Evolutionary conservation across 2,888 invertebrate genomes (phyloP).

Genomic region (Campoplex capitator): DNA sequence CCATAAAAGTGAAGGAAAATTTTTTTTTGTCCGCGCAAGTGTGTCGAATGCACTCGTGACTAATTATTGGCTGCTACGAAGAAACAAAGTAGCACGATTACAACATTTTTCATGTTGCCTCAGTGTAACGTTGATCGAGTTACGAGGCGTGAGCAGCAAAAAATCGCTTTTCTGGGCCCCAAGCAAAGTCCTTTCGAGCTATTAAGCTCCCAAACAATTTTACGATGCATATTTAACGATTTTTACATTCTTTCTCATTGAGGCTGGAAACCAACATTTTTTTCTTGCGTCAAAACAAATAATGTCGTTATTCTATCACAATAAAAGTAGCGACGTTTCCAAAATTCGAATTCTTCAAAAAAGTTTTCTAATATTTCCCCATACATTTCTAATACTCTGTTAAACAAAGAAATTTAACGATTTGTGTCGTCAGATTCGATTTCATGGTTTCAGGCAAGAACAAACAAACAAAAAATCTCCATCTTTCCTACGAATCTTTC

Average conservation of each 20-base stretch:
- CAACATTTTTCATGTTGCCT: slow-evolving; percentile 8
- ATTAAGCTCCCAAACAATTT: no score
- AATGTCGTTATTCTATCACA: background rate
- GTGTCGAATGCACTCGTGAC: background rate
- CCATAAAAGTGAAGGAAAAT: slow-evolving; percentile 20
- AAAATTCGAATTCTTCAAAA: no score
- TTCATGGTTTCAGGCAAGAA: no score
- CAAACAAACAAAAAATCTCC: no score
- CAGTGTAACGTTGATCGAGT: background rate
- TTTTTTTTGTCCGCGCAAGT: background rate
- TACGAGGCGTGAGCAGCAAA: background rate
- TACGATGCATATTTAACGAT: no score
- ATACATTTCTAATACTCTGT: no score
- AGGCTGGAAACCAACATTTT: background rate
- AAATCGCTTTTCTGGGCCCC: background rate
- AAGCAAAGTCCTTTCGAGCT: no score
- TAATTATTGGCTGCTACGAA: background rate
- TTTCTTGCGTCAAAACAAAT: background rate
- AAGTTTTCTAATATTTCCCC: no score
- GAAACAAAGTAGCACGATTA: slow-evolving; percentile 1
- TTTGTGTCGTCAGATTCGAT: no score
- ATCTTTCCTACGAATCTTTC: no score
- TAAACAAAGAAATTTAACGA: no score
- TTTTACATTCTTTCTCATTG: background rate
- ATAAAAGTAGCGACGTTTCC: background rate